These are phyloP conservation scores for Pterostichus madidus DNA, from an alignment of 2,888 invertebrate genomes.

Conservation along the genomic window DNA sequence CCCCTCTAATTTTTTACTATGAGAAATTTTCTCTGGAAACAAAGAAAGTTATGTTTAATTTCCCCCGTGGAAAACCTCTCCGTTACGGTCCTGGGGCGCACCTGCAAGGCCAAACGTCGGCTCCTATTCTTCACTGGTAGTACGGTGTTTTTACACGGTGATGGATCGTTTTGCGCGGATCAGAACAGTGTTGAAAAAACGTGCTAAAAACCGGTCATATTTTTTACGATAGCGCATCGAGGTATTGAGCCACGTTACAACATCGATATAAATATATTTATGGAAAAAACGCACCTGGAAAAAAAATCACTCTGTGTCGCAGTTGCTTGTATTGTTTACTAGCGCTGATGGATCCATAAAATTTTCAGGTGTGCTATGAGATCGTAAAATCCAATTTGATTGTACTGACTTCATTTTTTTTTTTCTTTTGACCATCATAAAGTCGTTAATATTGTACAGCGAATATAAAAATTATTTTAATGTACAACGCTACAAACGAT, in stretches of 20 bases:
- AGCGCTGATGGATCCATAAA: conserved; percentile 35
- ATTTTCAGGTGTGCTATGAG: neutral
- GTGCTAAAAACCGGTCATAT: conserved; percentile 42
- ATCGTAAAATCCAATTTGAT: conserved; percentile 27
- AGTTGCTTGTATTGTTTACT: conserved; percentile 22
- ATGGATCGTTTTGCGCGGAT: conserved; percentile 38
- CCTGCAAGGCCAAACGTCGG: conserved; percentile 5
- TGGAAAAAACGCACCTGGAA: conserved; percentile 21
- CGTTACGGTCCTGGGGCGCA: too few relatives aligned
- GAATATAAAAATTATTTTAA: too few relatives aligned
- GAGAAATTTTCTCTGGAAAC: too few relatives aligned
- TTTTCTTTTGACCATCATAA: neutral
- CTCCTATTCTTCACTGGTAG: conserved; percentile 13
- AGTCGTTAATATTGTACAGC: too few relatives aligned
- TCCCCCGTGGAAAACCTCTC: too few relatives aligned
- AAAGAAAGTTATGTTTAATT: too few relatives aligned
- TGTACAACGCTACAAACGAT: too few relatives aligned
- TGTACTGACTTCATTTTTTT: conserved; percentile 15
- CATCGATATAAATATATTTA: conserved; percentile 56
- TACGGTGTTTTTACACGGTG: conserved; percentile 3
- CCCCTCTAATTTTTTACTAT: too few relatives aligned
- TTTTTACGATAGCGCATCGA: conserved; percentile 30
- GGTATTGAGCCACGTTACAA: conserved; percentile 30
- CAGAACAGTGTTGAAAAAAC: conserved; percentile 25
- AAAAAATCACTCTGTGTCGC: conserved; percentile 1